Evolutionary conservation across 2,797 vertebrate species (phyloP), one percentile per base, ranked within the genome.

Genomic region (Rhabdomys pumilio): DNA sequence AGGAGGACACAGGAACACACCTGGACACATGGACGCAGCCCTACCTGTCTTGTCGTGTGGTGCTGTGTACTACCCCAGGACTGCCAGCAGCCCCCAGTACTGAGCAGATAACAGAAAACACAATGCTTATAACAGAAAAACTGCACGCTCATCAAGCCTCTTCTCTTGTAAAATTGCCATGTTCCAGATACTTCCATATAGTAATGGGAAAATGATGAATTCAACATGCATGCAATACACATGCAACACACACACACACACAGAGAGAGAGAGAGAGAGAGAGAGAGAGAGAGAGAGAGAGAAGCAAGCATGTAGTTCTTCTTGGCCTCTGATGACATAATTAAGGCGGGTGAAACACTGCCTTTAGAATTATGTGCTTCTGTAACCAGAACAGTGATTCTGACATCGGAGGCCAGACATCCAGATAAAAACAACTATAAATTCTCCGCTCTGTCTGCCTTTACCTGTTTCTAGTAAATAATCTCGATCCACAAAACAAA

Each of bases 331-430:
- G 81, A 14, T 79, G 75, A 80, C 53, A 38, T 26, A 61, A 73
- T 88, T 93, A 53, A 72, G 24, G 90, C 1, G 1, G 53, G 55
- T 75, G 17, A 91, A 96, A 72, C 38, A 59, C 24, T 81, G 8
- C 19, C 47, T 47, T 65, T 72, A 72, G 19, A 65, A 14, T 57
- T 57, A 57, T 75, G 10, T 57, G 85, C 59, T 63, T 6, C 14
- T 73, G 53, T 79, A n/a, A n/a, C 19, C 26, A 63, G 50, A 75
- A 73, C 10, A 75, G 9, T 22, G 89, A 57, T 50, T 22, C 83
- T 86, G 76, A 93, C 38, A n/a, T 90, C 93, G 94, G 50, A 67
- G 79, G 19, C 83, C 65, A 59, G 22, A 63, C 9, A 82, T 92
- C 87, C 31, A 86, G 29, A 86, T 1, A 82, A 15, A 29, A 81